Evolutionary conservation across 2,113 vertebrate species (phyloP), one percentile per base, ranked within the genome.

Genomic region (Prionailurus viverrinus): DNA sequence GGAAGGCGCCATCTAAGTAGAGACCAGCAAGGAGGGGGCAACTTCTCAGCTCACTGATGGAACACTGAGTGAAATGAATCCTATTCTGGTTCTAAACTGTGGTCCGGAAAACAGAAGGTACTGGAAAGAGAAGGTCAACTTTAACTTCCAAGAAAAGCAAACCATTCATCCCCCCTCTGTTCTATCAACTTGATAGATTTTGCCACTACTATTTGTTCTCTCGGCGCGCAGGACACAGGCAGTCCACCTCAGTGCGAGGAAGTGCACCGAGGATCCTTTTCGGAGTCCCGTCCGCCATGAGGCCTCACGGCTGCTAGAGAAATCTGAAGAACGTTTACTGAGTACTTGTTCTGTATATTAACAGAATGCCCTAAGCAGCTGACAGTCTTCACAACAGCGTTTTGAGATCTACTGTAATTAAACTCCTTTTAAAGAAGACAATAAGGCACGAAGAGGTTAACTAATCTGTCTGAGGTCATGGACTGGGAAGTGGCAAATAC

Each of bases 141-240:
- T 74, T 73, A 33, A 90, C 58, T 82, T 93, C 85, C 82, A 36
- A 89, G 89, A 91, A 89, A 92, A 93, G 45, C 53, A 91, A 73
- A 65, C 55, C 6, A 69, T 55, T 82, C 8, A 45, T 65, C 71
- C 39, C 51, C 66, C 58, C 45, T 53, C n/a, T 33, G 53, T 33
- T 15, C 80, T 19, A 65, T 23, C 79, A 74, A 68, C 63, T 1
- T 61, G 68, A 66, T 0, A 58, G 94, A 36, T 31, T 73, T 41
- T 79, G 48, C 21, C 78, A 31, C 19, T 18, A 74, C 55, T 48
- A 45, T 10, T 16, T 1, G 63, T 31, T 79, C 71, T 45, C 66
- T 85, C 45, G 33, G 27, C 18, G 18, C 0, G 12, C 68, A 41
- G 95, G 58, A 39, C 31, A 2, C 0, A 58, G 27, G 7, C 11